Conservation (phyloP, 2,888 invertebrate genomes). For the Epicampocera succincta region DNA sequence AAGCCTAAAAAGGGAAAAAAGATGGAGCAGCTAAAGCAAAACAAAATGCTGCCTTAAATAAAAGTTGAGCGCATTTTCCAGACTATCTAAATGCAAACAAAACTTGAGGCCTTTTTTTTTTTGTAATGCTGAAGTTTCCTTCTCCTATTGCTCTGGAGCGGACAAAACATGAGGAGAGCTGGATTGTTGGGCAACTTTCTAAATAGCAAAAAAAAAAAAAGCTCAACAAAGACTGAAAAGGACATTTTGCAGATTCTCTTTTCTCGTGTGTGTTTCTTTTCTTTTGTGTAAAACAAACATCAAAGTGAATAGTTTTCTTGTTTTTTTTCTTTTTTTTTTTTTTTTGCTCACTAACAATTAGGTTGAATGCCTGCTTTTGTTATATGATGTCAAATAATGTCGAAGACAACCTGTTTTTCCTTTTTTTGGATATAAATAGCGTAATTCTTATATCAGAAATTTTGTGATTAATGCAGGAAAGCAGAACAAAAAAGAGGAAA, state of each 20-base stretch:
- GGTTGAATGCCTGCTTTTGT: conserved; percentile 13
- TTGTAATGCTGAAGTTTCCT: neutral
- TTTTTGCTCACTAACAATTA: conserved; percentile 1
- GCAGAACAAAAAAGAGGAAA: too few species aligned
- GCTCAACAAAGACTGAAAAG: neutral
- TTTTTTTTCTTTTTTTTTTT: neutral
- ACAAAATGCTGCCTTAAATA: too few species aligned
- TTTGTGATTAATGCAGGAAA: neutral
- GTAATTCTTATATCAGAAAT: neutral
- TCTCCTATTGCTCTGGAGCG: neutral
- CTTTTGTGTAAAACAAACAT: conserved; percentile 1
- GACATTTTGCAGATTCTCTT: conserved; percentile 27
- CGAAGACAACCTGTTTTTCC: conserved; percentile 34
- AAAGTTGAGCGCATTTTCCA: neutral
- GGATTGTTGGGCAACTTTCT: neutral
- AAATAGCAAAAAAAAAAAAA: neutral
- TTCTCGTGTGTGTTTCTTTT: too few species aligned
- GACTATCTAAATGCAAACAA: conserved; percentile 23
- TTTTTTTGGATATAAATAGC: neutral
- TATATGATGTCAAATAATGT: conserved; percentile 29
- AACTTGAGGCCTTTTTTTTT: conserved; percentile 13
- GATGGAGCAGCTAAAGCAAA: neutral
- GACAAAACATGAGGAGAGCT: conserved; percentile 8
- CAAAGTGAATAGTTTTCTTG: conserved; percentile 33
- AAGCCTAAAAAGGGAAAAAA: neutral